Evolutionary conservation across 2,888 invertebrate genomes (phyloP).

Genomic region (Ypsolopha scabrella): DNA sequence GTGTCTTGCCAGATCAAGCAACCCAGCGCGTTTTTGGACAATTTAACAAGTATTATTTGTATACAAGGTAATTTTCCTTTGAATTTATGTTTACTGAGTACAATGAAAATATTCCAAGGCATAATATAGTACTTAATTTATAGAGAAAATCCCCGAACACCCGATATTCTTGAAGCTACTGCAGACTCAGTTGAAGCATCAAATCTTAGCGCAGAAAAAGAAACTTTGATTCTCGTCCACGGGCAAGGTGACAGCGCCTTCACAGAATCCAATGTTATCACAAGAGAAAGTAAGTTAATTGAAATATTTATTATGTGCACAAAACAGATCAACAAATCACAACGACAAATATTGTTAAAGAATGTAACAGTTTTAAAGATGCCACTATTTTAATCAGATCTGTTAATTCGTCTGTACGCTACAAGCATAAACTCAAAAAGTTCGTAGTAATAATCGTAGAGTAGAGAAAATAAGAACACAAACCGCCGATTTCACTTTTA

Average conservation of each 20-base stretch:
- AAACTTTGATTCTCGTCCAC: slow-evolving; percentile 15
- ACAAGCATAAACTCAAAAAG: too few relatives aligned
- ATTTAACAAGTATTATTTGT: slow-evolving; percentile 1
- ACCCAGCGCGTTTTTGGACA: not conserved
- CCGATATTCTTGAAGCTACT: not conserved
- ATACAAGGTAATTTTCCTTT: not conserved
- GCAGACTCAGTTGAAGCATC: not conserved
- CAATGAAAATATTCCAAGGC: not conserved
- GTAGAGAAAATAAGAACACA: too few relatives aligned
- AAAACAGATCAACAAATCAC: not conserved
- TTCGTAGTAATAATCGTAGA: too few relatives aligned
- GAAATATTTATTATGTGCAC: not conserved
- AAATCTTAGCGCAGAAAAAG: slow-evolving; percentile 2
- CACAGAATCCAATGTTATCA: slow-evolving; percentile 10
- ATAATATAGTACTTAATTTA: not conserved
- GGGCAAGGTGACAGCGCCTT: slow-evolving; percentile 13
- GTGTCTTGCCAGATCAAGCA: not conserved
- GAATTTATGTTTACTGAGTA: not conserved
- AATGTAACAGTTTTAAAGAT: too few relatives aligned
- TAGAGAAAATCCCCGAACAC: not conserved
- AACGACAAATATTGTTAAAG: not conserved
- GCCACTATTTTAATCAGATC: too few relatives aligned
- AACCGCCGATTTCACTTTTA: too few relatives aligned
- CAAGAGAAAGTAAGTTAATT: slow-evolving; percentile 14
- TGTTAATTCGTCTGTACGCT: not conserved